Base-by-base conservation (phyloP, 2,888 invertebrate genomes). In the Lissonota sp. region DNA sequence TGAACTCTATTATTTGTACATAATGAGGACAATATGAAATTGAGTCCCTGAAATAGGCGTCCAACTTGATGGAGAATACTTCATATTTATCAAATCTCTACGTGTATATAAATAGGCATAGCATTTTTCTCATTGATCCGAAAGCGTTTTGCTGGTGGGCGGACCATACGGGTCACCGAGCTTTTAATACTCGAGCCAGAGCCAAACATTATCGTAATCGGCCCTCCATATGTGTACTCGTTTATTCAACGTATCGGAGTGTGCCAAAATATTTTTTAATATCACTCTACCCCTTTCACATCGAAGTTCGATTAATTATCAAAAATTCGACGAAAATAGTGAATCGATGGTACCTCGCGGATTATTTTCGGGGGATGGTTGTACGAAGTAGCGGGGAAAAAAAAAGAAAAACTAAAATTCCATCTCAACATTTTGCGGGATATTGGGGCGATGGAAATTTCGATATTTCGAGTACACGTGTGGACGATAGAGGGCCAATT, bases 401-500 rank as follows among this genome's bases (percentile, higher is more conserved):
- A 66, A 67, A 67, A 63, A 39, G 37, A 60, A 42, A 62, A 14
- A 58, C 12, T 58, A n/a, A 37, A 42, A 49, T n/a, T 10, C 53
- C n/a, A 53, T 14, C 14, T 53, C 14, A 53, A 53, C 14, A 53
- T 53, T 44, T 64, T 26, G 39, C 37, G 63, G 39, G 6, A 16
- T 26, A 26, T 40, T 44, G n/a, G 46, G 16, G 44, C 62, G 14
- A 71, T 58, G 63, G 40, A 63, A 60, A 53, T 77, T 70, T 63
- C 37, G 55, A 64, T 62, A 60, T 51, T 66, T 62, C 67, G 74
- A 71, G 46, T 58, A 3, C 3, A 26, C 26, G 26, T 26, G 37
- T 7, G 26, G 44, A 53, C 14, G 66, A 71, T 63, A 84, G 86
- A 86, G 84, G 87, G 83, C 89, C 87, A 90, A 89, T 90, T 90